Conservation (phyloP, 2,888 invertebrate species). For the Athetis lepigone region DNA sequence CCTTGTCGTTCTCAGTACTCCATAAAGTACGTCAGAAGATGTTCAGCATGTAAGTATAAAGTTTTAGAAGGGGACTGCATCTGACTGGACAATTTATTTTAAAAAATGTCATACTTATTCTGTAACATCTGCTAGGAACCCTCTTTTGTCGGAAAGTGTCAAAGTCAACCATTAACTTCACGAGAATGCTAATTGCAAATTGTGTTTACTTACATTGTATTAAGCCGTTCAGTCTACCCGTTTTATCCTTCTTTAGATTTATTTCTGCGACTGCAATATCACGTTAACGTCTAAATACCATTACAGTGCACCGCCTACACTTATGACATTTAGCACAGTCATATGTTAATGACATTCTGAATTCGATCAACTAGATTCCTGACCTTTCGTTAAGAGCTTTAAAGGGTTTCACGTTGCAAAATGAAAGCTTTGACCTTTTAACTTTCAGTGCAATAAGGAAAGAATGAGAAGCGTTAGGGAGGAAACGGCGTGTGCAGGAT, state of each 20-base stretch:
- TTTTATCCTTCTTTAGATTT: neutral
- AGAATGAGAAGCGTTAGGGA: constrained; percentile 21
- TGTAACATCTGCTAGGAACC: too few species aligned
- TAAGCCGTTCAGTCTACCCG: too few species aligned
- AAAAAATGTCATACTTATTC: too few species aligned
- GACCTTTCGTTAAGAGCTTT: constrained; percentile 37
- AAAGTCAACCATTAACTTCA: too few species aligned
- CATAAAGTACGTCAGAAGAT: too few species aligned
- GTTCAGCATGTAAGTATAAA: too few species aligned
- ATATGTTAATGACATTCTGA: constrained; percentile 9
- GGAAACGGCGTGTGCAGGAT: constrained; percentile 22
- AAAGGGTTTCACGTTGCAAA: constrained; percentile 29
- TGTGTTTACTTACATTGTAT: too few species aligned
- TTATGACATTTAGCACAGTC: neutral
- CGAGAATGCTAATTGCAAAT: too few species aligned
- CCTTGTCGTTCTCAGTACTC: constrained; percentile 3
- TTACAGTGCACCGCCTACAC: neutral
- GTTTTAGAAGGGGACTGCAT: neutral
- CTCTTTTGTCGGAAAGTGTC: too few species aligned
- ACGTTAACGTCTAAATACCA: neutral
- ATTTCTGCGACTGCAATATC: neutral
- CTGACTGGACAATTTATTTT: neutral
- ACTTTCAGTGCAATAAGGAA: constrained; percentile 8
- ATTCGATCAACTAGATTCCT: constrained; percentile 13
- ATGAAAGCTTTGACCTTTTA: constrained; percentile 41